Conservation (phyloP, 92 coral and sea anemone species). For the Palythoa caribaeorum region DNA sequence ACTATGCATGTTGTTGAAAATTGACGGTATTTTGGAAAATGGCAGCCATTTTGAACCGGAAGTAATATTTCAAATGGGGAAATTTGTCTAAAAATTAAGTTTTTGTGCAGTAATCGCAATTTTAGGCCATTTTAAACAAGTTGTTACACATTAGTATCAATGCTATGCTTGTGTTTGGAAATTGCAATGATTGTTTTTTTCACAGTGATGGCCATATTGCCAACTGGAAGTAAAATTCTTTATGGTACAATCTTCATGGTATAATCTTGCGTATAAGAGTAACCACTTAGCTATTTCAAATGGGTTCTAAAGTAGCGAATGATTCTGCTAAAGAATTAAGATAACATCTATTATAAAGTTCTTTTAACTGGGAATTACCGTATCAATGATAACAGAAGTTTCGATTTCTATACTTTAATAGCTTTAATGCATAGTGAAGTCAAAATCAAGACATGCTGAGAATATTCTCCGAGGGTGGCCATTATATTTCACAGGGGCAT, state of each 20-base stretch:
- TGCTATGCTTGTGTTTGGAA: conserved; percentile 4
- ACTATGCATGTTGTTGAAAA: conserved; percentile 13
- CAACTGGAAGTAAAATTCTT: too few species aligned
- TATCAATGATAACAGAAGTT: conserved; percentile 5
- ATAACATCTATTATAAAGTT: conserved; percentile 5
- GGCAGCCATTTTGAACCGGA: not conserved
- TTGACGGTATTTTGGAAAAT: conserved; percentile 8
- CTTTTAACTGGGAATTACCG: conserved; percentile 3
- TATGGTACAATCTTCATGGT: not conserved
- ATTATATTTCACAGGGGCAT: conserved; percentile 10
- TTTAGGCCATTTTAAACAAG: not conserved
- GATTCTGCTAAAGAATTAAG: not conserved
- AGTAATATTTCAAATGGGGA: not conserved
- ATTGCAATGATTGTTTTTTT: not conserved
- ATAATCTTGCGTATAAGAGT: conserved; percentile 5
- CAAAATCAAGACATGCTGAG: conserved; percentile 4
- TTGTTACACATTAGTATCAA: not conserved
- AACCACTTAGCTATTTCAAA: not conserved
- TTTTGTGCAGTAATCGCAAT: conserved; percentile 3
- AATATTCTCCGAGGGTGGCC: conserved; percentile 12
- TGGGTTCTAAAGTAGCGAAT: conserved; percentile 11
- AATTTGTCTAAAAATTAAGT: conserved; percentile 1
- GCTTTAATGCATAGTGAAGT: conserved; percentile 4
- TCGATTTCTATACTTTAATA: conserved; percentile 4
- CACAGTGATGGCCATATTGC: too few species aligned